Conservation (phyloP, 1,140 invertebrate genomes). For the Grapholita molesta region DNA sequence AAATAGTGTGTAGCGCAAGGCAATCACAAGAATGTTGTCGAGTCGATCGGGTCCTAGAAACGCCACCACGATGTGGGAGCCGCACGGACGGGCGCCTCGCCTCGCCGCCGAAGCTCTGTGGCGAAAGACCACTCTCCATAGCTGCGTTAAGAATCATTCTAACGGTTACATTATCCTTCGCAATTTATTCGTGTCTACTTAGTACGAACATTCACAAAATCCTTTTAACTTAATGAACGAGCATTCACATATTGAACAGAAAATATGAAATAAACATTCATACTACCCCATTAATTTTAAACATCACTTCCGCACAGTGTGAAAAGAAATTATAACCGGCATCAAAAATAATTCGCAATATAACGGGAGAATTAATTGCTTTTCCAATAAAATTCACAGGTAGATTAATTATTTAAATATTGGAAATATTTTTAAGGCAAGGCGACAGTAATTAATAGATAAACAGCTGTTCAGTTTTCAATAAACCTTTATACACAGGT, state of each 20-base stretch:
- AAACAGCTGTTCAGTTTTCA: too few species aligned
- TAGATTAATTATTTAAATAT: background rate
- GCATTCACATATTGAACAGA: background rate
- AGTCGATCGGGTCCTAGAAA: slow-evolving; percentile 23
- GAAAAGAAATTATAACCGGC: background rate
- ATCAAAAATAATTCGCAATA: background rate
- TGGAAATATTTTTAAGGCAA: slow-evolving; percentile 32
- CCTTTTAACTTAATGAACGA: background rate
- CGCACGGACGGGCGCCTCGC: background rate
- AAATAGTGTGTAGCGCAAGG: slow-evolving; percentile 45
- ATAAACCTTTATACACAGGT: too few species aligned
- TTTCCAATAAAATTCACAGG: background rate
- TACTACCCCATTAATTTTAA: background rate
- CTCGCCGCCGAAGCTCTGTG: background rate
- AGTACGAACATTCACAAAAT: background rate
- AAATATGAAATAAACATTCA: background rate
- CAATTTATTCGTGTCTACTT: slow-evolving; percentile 20
- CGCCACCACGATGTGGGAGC: background rate
- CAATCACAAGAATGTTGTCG: slow-evolving; percentile 44
- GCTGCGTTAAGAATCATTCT: background rate
- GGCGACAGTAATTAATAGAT: background rate
- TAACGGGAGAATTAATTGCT: background rate
- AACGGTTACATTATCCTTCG: background rate
- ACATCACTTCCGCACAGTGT: background rate
- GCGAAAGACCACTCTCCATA: background rate